Base-by-base conservation (phyloP, 2,888 invertebrate genomes). In the Eupeodes latifasciatus region DNA sequence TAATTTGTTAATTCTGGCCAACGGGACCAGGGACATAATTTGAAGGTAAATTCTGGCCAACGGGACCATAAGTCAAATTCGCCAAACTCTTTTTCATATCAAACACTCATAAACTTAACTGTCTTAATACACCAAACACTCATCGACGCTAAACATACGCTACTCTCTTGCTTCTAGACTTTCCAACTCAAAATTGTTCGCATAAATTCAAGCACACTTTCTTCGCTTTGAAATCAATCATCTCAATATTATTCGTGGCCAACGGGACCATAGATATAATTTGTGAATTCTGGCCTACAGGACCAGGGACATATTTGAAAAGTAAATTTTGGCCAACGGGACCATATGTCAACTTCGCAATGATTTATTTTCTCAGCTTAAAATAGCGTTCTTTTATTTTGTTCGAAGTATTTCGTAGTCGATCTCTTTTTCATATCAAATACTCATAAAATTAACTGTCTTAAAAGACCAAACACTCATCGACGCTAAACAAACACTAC, bases 21-120 rank as follows among this genome's bases (percentile, higher is more conserved):
- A 61, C 61, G 61, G 57, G 61, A 61, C 61, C 61, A 62, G 36
- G 4, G 9, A 40, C 9, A 62, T 62, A 36, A 16, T 40, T 40
- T 40, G 10, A 62, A 5, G 4, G 6, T 62, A 10, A 40, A 62
- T 16, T 40, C 11, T 16, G 61, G 61, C 61, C 61, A 62, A 62
- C 40, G 61, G 61, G 61, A 40, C 61, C 61, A 5, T 10, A 1
- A 40, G n/a, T 61, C 10, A 10, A 44, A 62, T 44, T 16, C 16
- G 40, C 3, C 16, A 10, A 53, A 53, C 16, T 53, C 10, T 4
- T 9, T 10, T 10, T 9, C 27, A 19, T 27, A 12, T 11, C 19
- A 19, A 27, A 55, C 1, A 10, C 5, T 12, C 19, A 19, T 55
- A 55, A 55, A 27, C 55, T 27, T 11, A 27, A 27, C 27, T 27